phyloP scores from a whole-genome alignment of 1,140 invertebrate genomes.

The Drosophila bocqueti region DNA sequence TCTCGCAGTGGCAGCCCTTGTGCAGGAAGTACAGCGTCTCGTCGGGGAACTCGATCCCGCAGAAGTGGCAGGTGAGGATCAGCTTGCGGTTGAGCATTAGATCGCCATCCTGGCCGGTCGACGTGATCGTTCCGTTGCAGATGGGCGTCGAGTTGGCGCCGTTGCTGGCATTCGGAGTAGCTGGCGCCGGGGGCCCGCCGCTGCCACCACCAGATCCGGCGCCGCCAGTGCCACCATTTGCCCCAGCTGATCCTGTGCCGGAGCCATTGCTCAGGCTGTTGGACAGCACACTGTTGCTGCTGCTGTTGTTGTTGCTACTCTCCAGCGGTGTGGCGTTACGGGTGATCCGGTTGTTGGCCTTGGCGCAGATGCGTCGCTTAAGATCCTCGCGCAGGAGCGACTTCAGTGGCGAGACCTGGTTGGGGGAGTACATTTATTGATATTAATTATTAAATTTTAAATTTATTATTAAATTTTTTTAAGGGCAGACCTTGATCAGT shows the following conservation, averaged over 20 bases:
- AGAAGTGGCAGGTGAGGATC: slow-evolving; percentile 92
- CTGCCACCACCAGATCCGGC: not conserved
- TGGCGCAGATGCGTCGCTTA: slow-evolving; percentile 90
- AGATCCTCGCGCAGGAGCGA: slow-evolving; percentile 92
- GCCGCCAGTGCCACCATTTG: slow-evolving; percentile 40
- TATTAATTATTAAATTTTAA: not conserved
- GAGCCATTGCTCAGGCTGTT: slow-evolving; percentile 58
- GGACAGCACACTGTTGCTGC: slow-evolving; percentile 68
- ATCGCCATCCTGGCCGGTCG: slow-evolving; percentile 87
- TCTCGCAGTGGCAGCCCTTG: slow-evolving; percentile 98
- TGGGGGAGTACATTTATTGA: too few relatives aligned
- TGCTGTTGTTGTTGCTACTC: slow-evolving; percentile 62
- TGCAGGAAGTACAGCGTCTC: slow-evolving; percentile 98
- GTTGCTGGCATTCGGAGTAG: slow-evolving; percentile 46
- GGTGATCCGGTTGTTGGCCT: slow-evolving; percentile 86
- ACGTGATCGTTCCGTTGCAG: slow-evolving; percentile 88
- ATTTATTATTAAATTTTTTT: too few relatives aligned
- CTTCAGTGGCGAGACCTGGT: slow-evolving; percentile 92
- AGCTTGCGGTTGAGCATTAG: slow-evolving; percentile 85
- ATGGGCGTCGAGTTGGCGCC: slow-evolving; percentile 82
- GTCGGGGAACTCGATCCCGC: slow-evolving; percentile 97
- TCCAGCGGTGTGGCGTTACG: slow-evolving; percentile 77
- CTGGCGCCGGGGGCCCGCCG: slow-evolving; percentile 30
- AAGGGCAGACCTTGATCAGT: slow-evolving; percentile 77
- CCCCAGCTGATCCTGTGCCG: slow-evolving; percentile 17